Percentiles rank a stretch among this genome's conserved stretches.
Conservation (phyloP, 1,140 invertebrate genomes). For the Epicauta chinensis region DNA sequence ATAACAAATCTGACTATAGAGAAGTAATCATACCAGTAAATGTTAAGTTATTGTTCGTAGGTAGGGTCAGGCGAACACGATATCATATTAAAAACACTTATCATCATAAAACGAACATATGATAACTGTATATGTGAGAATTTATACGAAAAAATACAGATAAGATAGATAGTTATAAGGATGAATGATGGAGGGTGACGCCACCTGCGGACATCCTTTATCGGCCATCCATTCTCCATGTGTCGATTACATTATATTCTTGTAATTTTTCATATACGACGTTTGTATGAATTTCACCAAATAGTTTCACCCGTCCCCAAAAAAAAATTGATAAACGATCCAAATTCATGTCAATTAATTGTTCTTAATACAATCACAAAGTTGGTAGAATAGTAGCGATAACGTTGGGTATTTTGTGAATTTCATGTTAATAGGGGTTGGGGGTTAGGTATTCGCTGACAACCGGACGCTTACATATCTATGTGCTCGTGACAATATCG, state of each 20-base stretch:
- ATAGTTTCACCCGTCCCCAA: too few species aligned
- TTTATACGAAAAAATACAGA: not conserved
- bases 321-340: too few species aligned
- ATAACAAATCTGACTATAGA: conserved; percentile 34
- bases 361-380: too few species aligned
- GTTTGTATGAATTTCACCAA: not conserved
- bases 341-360: too few species aligned
- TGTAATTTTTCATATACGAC: conserved; percentile 9
- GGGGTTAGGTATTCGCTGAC: too few species aligned
- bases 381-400: too few species aligned
- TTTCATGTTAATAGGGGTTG: too few species aligned
- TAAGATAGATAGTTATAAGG: conserved; percentile 10
- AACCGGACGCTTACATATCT: too few species aligned
- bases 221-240: conserved; percentile 13
- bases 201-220: conserved; percentile 11
- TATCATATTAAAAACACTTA: conserved; percentile 6
- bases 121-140: too few species aligned
- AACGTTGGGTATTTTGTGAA: too few species aligned
- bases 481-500: too few species aligned
- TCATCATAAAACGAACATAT: not conserved
- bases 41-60: conserved; percentile 14
- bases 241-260: conserved; percentile 8
- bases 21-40: conserved; percentile 22
- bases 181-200: conserved; percentile 10
- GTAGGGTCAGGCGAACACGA: conserved; percentile 16